A percentile compares a stretch with the other conserved stretches of the same genome.
Evolutionary conservation across 2,888 invertebrate species (phyloP).

Genomic region (Sarcophaga rosellei): DNA sequence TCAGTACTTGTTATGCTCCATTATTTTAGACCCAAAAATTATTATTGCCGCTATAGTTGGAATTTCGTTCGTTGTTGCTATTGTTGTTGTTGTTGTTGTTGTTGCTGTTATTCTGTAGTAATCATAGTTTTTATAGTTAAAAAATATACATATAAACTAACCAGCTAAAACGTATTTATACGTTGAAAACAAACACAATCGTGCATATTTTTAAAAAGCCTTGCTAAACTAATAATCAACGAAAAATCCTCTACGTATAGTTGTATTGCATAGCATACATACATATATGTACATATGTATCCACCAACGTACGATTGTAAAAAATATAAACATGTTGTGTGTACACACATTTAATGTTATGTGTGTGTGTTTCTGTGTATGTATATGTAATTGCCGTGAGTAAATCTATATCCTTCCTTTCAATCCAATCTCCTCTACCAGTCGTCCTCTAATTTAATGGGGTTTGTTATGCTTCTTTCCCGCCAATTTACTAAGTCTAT

Average conservation of each 20-base stretch:
- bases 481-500: conserved; percentile 16
- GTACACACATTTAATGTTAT: no score
- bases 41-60: conserved; percentile 9
- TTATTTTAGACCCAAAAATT: conserved; percentile 28
- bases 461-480: neutral
- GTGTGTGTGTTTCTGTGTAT: no score
- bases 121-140: neutral
- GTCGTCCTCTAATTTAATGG: neutral
- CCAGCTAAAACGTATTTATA: neutral
- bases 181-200: neutral
- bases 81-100: conserved; percentile 21
- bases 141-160: neutral
- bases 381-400: neutral
- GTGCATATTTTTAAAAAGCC: conserved; percentile 29
- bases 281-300: neutral
- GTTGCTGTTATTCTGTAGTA: conserved; percentile 10
- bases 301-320: neutral
- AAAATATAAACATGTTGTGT: neutral
- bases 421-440: neutral
- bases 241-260: conserved; percentile 41
- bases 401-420: neutral
- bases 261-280: neutral
- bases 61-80: neutral
- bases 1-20: conserved; percentile 14
- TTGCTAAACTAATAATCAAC: conserved; percentile 48